Evolutionary conservation across 23 tunicate species (phyloP).

Genomic region (Halocynthia aurantium): DNA sequence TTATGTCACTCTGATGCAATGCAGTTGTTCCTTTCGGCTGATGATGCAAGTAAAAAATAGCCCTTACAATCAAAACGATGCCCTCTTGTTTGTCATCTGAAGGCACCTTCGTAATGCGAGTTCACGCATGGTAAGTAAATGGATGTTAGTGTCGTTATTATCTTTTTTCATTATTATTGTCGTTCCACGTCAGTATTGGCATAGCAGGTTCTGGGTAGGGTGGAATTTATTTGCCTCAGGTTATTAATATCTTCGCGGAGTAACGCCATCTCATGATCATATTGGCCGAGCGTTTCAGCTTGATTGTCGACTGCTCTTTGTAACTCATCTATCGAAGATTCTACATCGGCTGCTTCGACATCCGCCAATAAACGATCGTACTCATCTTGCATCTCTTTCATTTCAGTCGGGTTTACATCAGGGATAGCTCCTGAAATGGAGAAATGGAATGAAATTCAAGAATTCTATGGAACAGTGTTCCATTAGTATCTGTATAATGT

Average conservation of each 20-base stretch:
- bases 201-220: conserved; percentile 54
- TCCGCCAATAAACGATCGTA: conserved; percentile 17
- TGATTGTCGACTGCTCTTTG: conserved; percentile 31
- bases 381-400: conserved; percentile 27
- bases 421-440: conserved; percentile 20
- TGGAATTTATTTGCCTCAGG: conserved; percentile 40
- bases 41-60: no score
- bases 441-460: background rate
- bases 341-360: conserved; percentile 39
- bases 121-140: no score
- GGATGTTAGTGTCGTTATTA: no score
- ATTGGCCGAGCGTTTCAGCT: conserved; percentile 15
- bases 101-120: no score
- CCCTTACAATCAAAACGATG: no score
- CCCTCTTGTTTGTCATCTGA: no score
- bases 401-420: conserved; percentile 38
- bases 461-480: background rate
- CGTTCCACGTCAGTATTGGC: conserved; percentile 32
- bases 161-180: conserved; percentile 5
- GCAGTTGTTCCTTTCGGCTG: no score
- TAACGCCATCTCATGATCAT: conserved; percentile 41
- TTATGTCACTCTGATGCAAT: no score
- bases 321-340: conserved; percentile 14
- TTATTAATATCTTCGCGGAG: conserved; percentile 48
- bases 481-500: background rate